phyloP scores from a whole-genome alignment of 2,113 vertebrate species.

The cat (Felis catus) region DNA sequence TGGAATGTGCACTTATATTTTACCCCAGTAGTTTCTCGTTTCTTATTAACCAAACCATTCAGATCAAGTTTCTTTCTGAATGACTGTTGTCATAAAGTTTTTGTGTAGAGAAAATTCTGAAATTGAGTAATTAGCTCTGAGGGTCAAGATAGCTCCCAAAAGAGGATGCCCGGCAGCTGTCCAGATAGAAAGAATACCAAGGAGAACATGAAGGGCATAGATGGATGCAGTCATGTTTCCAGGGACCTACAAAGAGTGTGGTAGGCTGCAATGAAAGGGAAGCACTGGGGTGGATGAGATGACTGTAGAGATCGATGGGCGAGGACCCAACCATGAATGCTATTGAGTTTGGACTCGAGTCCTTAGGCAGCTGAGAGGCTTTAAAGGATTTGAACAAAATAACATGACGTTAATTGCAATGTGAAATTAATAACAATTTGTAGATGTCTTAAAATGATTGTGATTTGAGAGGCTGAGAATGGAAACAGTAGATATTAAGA shows the following conservation, averaged over 20 bases:
- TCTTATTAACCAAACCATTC: not conserved
- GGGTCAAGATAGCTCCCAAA: not conserved
- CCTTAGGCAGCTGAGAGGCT: not conserved
- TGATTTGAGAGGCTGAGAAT: not conserved
- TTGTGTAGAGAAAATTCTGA: slow-evolving; percentile 53
- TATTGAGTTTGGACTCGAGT: not conserved
- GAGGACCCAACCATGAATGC: not conserved
- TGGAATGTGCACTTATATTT: slow-evolving; percentile 49
- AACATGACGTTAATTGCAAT: not conserved
- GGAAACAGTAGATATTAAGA: not conserved
- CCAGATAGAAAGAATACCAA: not conserved
- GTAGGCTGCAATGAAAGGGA: not conserved
- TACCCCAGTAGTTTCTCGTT: slow-evolving; percentile 15
- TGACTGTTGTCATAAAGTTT: slow-evolving; percentile 6
- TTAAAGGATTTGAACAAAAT: not conserved
- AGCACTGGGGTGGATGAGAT: not conserved
- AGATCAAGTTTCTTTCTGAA: slow-evolving; percentile 22
- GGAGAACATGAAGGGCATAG: not conserved
- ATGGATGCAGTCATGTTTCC: not conserved
- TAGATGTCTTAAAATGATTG: not conserved
- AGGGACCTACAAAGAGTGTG: not conserved
- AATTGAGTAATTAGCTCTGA: not conserved
- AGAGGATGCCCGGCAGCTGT: not conserved
- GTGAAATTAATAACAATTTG: not conserved
- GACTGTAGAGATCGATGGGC: not conserved